These are phyloP conservation scores for Oxyruncus cristatus DNA, from an alignment of 2,113 vertebrate species.

Conservation along the genomic window DNA sequence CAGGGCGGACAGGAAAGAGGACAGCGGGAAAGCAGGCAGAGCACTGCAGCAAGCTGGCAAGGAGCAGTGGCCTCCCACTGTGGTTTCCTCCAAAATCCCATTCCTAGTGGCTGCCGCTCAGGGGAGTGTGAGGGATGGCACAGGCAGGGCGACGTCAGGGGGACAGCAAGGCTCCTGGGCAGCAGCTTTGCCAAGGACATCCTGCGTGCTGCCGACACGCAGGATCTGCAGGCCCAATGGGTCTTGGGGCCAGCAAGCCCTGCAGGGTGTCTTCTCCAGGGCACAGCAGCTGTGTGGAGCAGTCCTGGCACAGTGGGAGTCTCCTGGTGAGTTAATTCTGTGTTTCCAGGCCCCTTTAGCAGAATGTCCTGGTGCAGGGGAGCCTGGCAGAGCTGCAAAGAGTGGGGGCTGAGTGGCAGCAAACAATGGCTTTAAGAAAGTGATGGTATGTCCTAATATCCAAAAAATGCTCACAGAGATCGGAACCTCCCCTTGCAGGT, in stretches of 20 bases:
- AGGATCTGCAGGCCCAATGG: not conserved
- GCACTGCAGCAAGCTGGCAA: not conserved
- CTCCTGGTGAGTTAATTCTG: not conserved
- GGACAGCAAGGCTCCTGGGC: not conserved
- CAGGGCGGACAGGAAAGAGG: fast-evolving
- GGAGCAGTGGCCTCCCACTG: fast-evolving
- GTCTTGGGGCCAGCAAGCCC: not conserved
- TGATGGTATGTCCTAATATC: not conserved
- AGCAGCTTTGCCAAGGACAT: not conserved
- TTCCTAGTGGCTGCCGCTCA: not conserved
- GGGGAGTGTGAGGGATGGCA: not conserved
- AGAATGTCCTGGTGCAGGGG: not conserved
- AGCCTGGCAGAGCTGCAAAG: not conserved
- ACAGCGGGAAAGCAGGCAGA: not conserved
- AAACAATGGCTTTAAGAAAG: not conserved
- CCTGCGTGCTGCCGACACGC: fast-evolving
- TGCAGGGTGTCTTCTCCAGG: not conserved
- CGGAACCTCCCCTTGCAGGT: not conserved
- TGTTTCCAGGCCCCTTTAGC: not conserved
- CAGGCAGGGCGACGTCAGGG: not conserved
- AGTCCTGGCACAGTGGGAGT: not conserved
- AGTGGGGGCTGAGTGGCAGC: not conserved
- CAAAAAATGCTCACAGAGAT: not conserved
- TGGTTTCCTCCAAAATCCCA: not conserved
- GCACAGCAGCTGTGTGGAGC: not conserved